Conservation (phyloP, 2,797 vertebrate genomes). For the Gastrophryne carolinensis region DNA sequence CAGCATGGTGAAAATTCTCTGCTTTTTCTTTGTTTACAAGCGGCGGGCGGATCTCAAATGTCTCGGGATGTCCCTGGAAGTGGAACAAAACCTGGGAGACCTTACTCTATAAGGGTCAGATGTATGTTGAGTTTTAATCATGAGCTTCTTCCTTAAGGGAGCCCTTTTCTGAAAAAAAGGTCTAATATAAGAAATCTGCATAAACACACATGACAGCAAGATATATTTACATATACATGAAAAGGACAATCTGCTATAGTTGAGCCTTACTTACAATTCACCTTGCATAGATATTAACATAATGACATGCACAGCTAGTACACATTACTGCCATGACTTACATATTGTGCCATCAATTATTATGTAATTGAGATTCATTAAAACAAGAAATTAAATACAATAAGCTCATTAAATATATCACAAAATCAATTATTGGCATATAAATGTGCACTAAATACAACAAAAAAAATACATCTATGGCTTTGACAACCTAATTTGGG, state of each 20-base stretch:
- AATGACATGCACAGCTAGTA: background rate
- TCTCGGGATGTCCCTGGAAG: too few species aligned
- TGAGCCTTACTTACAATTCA: background rate
- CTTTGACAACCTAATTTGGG: background rate
- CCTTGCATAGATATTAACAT: background rate
- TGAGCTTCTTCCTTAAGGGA: too few species aligned
- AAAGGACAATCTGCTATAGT: background rate
- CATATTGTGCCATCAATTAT: background rate
- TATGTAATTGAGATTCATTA: background rate
- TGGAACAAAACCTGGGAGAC: too few species aligned
- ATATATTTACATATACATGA: too few species aligned
- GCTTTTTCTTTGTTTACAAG: too few species aligned
- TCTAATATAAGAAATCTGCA: too few species aligned
- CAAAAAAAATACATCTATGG: background rate
- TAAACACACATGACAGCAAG: too few species aligned
- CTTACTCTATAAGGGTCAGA: too few species aligned
- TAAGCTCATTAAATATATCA: constrained; percentile 4
- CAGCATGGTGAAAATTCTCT: too few species aligned
- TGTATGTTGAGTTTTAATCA: too few species aligned
- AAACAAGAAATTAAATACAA: constrained; percentile 1
- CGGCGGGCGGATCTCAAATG: too few species aligned
- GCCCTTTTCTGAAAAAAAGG: too few species aligned
- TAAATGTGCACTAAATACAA: background rate
- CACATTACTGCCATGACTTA: background rate
- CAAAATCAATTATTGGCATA: background rate